Evolutionary conservation across 2,888 invertebrate genomes (phyloP).

Genomic region (Drosophila suboccidentalis): DNA sequence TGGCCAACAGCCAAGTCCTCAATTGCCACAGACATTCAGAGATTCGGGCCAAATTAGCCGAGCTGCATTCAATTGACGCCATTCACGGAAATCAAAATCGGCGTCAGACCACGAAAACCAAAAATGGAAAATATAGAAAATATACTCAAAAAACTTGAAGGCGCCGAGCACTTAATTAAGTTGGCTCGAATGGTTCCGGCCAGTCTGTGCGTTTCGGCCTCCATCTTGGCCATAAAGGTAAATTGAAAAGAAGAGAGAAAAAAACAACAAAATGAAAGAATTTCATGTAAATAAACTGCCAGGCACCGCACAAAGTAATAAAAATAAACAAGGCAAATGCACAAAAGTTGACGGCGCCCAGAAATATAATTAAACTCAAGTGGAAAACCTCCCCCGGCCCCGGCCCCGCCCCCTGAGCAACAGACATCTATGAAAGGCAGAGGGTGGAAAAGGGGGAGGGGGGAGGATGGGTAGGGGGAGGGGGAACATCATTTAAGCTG

Average conservation of each 20-base stretch:
- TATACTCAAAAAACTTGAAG: conserved; percentile 3
- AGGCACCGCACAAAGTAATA: conserved; percentile 65
- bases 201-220: conserved; percentile 8
- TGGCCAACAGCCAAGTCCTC: conserved; percentile 32
- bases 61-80: conserved; percentile 55
- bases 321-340: conserved; percentile 79
- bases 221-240: conserved; percentile 67
- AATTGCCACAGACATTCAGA: conserved; percentile 28
- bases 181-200: conserved; percentile 30
- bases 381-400: conserved; percentile 31
- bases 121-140: conserved; percentile 38
- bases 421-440: not conserved
- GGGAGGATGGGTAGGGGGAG: no score
- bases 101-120: conserved; percentile 24
- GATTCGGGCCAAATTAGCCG: conserved; percentile 59
- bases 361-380: conserved; percentile 78
- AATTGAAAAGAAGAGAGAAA: conserved; percentile 65
- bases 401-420: not conserved
- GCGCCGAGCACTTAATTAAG: conserved; percentile 58
- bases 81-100: conserved; percentile 61
- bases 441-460: not conserved
- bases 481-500: not conserved
- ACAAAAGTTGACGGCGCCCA: conserved; percentile 60
- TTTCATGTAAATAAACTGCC: conserved; percentile 73
- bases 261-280: conserved; percentile 4